These are phyloP conservation scores for Acanthisitta chloris DNA, from an alignment of 2,113 vertebrate genomes.

Conservation along the genomic window DNA sequence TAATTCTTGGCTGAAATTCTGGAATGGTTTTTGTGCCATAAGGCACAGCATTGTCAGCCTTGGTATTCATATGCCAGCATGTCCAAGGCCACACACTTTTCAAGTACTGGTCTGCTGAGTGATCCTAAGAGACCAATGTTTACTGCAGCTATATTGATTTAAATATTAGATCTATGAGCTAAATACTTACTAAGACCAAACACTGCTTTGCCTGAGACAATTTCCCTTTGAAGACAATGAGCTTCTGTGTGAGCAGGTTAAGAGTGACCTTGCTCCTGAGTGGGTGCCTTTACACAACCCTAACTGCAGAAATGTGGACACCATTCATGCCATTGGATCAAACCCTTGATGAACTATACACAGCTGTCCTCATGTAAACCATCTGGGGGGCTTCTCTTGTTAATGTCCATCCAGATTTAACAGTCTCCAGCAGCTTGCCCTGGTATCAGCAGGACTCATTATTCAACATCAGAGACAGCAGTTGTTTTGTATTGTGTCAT, in stretches of 20 bases:
- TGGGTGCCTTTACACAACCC: not conserved
- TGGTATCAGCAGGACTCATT: not conserved
- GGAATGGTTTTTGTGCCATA: not conserved
- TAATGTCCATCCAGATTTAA: not conserved
- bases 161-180: not conserved
- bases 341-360: not conserved
- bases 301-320: not conserved
- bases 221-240: not conserved
- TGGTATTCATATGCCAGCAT: not conserved
- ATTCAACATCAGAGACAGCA: not conserved
- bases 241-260: not conserved
- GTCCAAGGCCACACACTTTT: not conserved
- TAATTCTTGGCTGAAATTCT: not conserved
- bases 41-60: not conserved
- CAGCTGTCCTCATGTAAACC: not conserved
- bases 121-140: not conserved
- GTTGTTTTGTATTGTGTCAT: not conserved
- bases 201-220: not conserved
- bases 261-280: not conserved
- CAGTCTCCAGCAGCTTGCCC: not conserved
- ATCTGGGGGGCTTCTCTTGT: not conserved
- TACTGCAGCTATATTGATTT: not conserved
- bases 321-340: not conserved
- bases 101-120: not conserved
- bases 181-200: not conserved